phyloP scores from a whole-genome alignment of 1,140 invertebrate genomes.

The Macrobrachium rosenbergii region DNA sequence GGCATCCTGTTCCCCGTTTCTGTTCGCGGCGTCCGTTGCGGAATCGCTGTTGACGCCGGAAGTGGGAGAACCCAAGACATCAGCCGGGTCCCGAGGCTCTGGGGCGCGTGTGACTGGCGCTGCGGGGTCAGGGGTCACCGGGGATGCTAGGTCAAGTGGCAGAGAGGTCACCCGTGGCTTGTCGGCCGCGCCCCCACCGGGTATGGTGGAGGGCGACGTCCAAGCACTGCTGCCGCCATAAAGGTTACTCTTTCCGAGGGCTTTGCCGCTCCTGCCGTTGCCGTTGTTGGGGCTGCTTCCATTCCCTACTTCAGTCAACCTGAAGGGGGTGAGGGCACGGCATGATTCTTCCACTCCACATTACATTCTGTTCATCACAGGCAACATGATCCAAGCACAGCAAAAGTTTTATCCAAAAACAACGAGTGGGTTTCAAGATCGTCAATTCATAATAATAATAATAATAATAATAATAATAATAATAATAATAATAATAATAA shows the following conservation, averaged over 20 bases:
- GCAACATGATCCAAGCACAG: too few species aligned
- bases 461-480: too few species aligned
- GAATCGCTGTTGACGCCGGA: not conserved
- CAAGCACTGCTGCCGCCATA: not conserved
- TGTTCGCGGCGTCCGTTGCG: not conserved
- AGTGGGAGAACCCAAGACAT: not conserved
- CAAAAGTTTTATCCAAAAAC: too few species aligned
- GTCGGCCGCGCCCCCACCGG: constrained; percentile 24
- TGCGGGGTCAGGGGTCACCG: constrained; percentile 46
- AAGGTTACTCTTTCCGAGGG: constrained; percentile 13
- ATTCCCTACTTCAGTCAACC: constrained; percentile 4
- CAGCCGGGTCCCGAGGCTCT: not conserved
- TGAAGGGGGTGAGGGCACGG: not conserved
- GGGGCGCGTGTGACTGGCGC: constrained; percentile 28
- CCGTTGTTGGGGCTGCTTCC: constrained; percentile 12
- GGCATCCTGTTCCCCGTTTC: not conserved
- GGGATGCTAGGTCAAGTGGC: constrained; percentile 42
- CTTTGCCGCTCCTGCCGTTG: constrained; percentile 3
- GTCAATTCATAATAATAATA: too few species aligned
- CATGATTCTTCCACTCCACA: too few species aligned
- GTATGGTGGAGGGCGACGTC: constrained; percentile 38
- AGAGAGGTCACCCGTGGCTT: not conserved
- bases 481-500: too few species aligned
- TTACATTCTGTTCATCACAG: too few species aligned
- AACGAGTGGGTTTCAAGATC: too few species aligned